Percentiles rank a stretch among this genome's conserved stretches.
phyloP scores from a whole-genome alignment of 2,888 invertebrate genomes.

The Dynastes tityus region DNA sequence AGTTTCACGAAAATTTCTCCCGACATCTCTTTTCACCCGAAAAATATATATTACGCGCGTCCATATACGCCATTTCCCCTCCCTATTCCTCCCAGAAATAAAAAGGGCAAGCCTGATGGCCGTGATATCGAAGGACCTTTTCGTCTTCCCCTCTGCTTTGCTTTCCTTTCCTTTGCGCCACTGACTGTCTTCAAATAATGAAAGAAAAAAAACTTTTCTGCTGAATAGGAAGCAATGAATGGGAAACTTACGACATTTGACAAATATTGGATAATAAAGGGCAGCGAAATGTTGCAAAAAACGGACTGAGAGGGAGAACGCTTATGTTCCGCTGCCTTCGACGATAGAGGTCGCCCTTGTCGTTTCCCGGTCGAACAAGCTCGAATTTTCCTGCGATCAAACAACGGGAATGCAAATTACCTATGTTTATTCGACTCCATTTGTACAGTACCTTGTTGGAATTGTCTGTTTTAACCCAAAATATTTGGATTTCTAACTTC shows the following conservation, averaged over 20 bases:
- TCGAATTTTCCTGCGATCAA: no score
- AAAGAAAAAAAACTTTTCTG: constrained; percentile 32
- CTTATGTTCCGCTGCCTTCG: constrained; percentile 2
- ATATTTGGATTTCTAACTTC: no score
- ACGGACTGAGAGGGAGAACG: background rate
- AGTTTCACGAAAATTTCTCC: constrained; percentile 4
- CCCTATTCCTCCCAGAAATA: no score
- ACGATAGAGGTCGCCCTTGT: background rate
- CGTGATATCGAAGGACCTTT: background rate
- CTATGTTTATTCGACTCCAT: no score
- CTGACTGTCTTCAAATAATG: constrained; percentile 19
- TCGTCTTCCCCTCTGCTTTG: background rate
- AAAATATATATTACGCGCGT: constrained; percentile 22
- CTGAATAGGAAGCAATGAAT: constrained; percentile 46
- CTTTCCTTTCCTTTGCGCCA: background rate
- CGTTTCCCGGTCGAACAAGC: background rate
- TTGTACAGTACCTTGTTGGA: no score
- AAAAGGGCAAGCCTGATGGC: no score
- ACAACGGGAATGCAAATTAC: no score
- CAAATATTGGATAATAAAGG: constrained; percentile 46
- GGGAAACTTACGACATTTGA: constrained; percentile 43
- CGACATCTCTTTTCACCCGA: constrained; percentile 25
- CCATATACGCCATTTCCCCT: background rate
- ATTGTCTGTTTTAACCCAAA: no score
- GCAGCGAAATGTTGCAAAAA: constrained; percentile 20